Conservation (phyloP, 2,113 vertebrate species). For the Sebastes fasciatus region DNA sequence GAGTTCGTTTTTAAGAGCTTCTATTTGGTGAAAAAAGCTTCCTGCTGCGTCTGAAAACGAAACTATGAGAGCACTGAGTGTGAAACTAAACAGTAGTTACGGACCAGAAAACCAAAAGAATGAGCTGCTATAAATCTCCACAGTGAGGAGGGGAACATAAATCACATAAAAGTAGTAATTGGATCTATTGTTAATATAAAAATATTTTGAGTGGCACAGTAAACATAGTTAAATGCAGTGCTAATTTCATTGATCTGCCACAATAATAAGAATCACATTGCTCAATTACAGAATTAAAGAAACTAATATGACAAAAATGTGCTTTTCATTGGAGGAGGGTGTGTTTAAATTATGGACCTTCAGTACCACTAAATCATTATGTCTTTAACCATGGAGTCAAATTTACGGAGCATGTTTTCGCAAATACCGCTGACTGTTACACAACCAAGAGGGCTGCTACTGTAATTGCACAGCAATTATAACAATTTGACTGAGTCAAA, state of each 20-base stretch:
- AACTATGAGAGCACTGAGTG: not conserved
- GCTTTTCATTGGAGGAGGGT: not conserved
- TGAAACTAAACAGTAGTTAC: conserved; percentile 5
- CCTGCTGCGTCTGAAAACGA: not conserved
- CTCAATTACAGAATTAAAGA: not conserved
- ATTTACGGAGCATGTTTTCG: conserved; percentile 11
- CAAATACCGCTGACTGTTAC: conserved; percentile 13
- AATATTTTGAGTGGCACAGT: not conserved
- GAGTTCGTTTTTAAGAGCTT: not conserved
- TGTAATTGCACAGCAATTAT: conserved; percentile 41
- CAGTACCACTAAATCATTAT: not conserved
- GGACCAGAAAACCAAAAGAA: conserved; percentile 14
- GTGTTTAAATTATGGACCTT: not conserved
- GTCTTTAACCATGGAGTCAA: conserved; percentile 5
- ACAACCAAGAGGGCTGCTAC: conserved; percentile 21
- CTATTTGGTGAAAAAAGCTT: not conserved
- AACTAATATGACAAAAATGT: not conserved
- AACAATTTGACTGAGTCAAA: conserved; percentile 48
- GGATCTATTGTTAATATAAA: not conserved
- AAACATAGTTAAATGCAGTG: not conserved
- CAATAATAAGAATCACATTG: not conserved
- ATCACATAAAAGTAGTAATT: not conserved
- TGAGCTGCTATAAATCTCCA: conserved; percentile 6
- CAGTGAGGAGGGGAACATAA: not conserved
- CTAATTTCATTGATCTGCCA: not conserved